These are phyloP conservation scores for Philaethria dido DNA, from an alignment of 2,888 invertebrate genomes.

Conservation along the genomic window DNA sequence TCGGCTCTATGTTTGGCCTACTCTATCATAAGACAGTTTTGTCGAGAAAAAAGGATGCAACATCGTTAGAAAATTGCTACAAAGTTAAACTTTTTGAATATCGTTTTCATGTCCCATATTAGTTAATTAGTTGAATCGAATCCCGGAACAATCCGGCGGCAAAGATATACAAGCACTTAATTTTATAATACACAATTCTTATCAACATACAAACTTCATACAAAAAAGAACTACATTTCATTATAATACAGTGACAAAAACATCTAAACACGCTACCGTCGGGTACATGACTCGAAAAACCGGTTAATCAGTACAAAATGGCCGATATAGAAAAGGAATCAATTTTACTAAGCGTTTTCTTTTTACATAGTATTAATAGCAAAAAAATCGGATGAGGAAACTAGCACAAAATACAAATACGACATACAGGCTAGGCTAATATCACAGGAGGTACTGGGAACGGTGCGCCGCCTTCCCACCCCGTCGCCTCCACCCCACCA, in stretches of 20 bases:
- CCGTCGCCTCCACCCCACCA: constrained; percentile 46
- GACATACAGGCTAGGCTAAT: constrained; percentile 83
- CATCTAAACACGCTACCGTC: constrained; percentile 68
- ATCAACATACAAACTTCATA: constrained; percentile 62
- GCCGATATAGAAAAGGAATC: constrained; percentile 63
- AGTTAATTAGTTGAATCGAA: constrained; percentile 40
- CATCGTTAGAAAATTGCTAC: constrained; percentile 42
- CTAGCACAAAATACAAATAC: constrained; percentile 76
- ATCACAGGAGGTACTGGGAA: constrained; percentile 83
- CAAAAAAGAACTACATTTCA: constrained; percentile 59
- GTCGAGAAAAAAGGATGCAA: constrained; percentile 50
- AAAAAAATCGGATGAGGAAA: constrained; percentile 73
- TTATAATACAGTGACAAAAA: constrained; percentile 60
- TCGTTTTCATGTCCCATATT: constrained; percentile 42
- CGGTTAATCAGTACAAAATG: constrained; percentile 76
- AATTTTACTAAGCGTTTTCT: constrained; percentile 59
- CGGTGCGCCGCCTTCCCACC: constrained; percentile 65
- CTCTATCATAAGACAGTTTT: constrained; percentile 41
- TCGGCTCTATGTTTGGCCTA: constrained; percentile 42
- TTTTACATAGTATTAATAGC: constrained; percentile 74
- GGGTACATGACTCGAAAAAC: constrained; percentile 67
- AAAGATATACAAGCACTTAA: constrained; percentile 46
- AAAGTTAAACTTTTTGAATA: constrained; percentile 46
- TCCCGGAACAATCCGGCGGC: constrained; percentile 37
- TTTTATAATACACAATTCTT: constrained; percentile 47